These are phyloP conservation scores for Maccullochella peelii DNA, from an alignment of 2,113 vertebrate species.

Conservation along the genomic window DNA sequence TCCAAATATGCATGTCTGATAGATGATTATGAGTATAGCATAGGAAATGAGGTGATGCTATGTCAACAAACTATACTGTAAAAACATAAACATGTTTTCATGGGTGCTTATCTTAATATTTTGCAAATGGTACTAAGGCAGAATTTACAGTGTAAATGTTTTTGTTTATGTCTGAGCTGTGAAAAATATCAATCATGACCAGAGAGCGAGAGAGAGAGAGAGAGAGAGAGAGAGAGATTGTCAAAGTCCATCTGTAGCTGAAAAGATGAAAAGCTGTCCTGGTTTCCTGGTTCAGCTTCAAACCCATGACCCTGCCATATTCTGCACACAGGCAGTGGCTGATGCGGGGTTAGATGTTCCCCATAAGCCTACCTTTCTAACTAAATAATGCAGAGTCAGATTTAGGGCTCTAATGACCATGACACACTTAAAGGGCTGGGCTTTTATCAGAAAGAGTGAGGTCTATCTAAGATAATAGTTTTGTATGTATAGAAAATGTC, in stretches of 20 bases:
- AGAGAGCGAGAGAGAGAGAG: too few species aligned
- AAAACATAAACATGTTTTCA: constrained; percentile 20
- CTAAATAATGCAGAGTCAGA: constrained; percentile 55
- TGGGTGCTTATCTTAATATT: constrained; percentile 34
- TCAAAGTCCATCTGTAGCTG: constrained; percentile 22
- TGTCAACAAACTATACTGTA: constrained; percentile 50
- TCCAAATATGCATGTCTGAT: constrained; percentile 65
- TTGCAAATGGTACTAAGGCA: constrained; percentile 4
- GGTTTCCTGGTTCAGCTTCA: constrained; percentile 34
- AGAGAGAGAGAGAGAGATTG: not conserved
- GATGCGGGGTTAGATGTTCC: constrained; percentile 21
- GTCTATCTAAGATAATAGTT: not conserved
- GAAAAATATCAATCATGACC: constrained; percentile 8
- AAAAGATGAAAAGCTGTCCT: constrained; percentile 22
- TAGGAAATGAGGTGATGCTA: constrained; percentile 42
- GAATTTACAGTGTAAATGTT: constrained; percentile 27
- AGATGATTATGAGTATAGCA: constrained; percentile 61
- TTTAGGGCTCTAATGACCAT: constrained; percentile 13
- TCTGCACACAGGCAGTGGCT: constrained; percentile 16
- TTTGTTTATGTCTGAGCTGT: constrained; percentile 11
- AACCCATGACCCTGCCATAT: constrained; percentile 17
- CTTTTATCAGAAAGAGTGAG: constrained; percentile 19
- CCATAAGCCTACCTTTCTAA: constrained; percentile 4
- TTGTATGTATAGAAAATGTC: constrained; percentile 7
- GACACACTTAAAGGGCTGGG: constrained; percentile 16